Percentiles rank a stretch among this genome's conserved stretches.
Conservation (phyloP, 2,888 invertebrate species). For the Chymomyza amoena region DNA sequence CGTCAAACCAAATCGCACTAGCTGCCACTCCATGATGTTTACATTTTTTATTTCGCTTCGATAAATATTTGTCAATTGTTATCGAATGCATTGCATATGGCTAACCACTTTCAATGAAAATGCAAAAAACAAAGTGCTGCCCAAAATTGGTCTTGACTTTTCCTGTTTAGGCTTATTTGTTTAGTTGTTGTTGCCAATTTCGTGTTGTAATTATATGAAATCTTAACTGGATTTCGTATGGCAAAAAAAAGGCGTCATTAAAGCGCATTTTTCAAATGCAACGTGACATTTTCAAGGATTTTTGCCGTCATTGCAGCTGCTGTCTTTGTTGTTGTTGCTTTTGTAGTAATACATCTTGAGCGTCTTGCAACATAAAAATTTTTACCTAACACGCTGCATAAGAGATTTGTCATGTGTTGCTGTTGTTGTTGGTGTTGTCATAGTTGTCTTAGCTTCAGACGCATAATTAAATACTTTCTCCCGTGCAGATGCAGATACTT, state of each 20-base stretch:
- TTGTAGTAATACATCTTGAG: slow-evolving; percentile 7
- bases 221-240: slow-evolving; percentile 42
- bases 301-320: background rate
- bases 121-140: slow-evolving; percentile 27
- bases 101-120: slow-evolving; percentile 57
- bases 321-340: background rate
- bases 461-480: slow-evolving; percentile 71
- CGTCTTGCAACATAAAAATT: slow-evolving; percentile 49
- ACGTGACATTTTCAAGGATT: slow-evolving; percentile 42
- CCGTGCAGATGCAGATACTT: slow-evolving; percentile 29
- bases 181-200: slow-evolving; percentile 6
- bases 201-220: slow-evolving; percentile 1
- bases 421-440: background rate
- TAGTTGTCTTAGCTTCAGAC: slow-evolving; percentile 28
- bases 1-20: background rate
- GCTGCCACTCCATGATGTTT: background rate
- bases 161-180: slow-evolving; percentile 52
- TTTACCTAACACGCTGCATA: slow-evolving; percentile 44
- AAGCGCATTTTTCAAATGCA: slow-evolving; percentile 43
- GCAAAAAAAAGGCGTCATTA: slow-evolving; percentile 25
- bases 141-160: slow-evolving; percentile 57
- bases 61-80: slow-evolving; percentile 34
- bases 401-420: slow-evolving; percentile 60
- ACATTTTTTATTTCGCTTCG: slow-evolving; percentile 2
- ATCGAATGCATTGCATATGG: slow-evolving; percentile 31